These are phyloP conservation scores for Phasianus colchicus DNA, from an alignment of 2,113 vertebrate species.

Conservation along the genomic window DNA sequence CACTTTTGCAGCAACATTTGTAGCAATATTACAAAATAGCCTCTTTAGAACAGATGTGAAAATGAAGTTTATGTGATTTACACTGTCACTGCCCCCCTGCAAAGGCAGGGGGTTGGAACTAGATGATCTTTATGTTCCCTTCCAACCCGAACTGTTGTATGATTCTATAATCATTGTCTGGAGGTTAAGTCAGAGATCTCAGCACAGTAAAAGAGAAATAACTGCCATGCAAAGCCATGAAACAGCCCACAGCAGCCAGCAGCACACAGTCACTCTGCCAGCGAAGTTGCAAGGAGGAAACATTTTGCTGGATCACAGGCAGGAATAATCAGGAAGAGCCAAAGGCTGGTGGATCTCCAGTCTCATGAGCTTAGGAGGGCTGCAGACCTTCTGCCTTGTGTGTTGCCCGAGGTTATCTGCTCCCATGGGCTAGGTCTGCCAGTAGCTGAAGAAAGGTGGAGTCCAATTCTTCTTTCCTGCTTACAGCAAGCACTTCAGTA, in stretches of 20 bases:
- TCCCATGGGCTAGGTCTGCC: background rate
- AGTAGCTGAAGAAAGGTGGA: background rate
- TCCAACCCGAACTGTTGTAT: background rate
- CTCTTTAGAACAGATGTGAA: constrained; percentile 16
- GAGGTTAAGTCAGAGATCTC: background rate
- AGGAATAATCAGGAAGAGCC: background rate
- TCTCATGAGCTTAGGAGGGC: background rate
- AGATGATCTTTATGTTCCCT: background rate
- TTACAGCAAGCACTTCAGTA: background rate
- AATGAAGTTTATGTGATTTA: background rate
- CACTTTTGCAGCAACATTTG: background rate
- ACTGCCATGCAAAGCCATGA: background rate
- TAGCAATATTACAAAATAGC: background rate
- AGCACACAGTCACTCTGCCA: background rate
- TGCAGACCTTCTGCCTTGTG: background rate
- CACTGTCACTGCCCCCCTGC: background rate
- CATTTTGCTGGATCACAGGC: background rate
- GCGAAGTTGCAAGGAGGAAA: background rate
- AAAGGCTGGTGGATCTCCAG: background rate
- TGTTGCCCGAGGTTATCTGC: background rate
- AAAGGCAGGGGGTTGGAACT: background rate
- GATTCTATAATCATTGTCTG: background rate
- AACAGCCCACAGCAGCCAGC: background rate
- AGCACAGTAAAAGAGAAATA: background rate
- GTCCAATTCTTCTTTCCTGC: background rate